Percentiles rank a stretch among this genome's conserved stretches.
Conservation (phyloP, 2,113 vertebrate genomes). For the Gambusia affinis region DNA sequence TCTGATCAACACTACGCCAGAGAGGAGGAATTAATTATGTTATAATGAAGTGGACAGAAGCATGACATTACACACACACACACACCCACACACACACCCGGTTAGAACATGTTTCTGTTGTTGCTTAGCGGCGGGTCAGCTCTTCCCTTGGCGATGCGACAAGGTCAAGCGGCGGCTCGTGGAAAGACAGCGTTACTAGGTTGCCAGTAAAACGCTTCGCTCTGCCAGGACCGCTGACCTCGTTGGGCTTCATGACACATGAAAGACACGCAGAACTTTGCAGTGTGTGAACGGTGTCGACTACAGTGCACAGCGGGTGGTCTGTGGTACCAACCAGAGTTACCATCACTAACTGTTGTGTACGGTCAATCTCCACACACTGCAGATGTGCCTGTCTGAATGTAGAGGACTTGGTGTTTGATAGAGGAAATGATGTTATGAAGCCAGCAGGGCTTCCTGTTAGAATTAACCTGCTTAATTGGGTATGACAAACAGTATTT, state of each 20-base stretch:
- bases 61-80: conserved; percentile 52
- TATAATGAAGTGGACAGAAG: conserved; percentile 42
- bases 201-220: conserved; percentile 60
- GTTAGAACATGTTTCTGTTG: conserved; percentile 23
- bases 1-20: conserved; percentile 8
- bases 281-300: conserved; percentile 43
- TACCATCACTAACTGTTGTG: background rate
- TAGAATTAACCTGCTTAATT: background rate
- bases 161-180: conserved; percentile 67
- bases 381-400: conserved; percentile 16
- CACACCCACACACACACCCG: conserved; percentile 22
- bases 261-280: conserved; percentile 59
- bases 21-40: conserved; percentile 44
- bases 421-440: background rate
- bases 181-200: conserved; percentile 37
- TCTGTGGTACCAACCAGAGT: conserved; percentile 7
- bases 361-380: conserved; percentile 22
- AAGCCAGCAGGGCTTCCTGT: background rate
- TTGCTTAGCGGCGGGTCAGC: conserved; percentile 38
- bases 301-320: conserved; percentile 33
- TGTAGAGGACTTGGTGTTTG: background rate
- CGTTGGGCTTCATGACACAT: conserved; percentile 75
- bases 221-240: conserved; percentile 58
- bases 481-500: background rate
- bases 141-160: conserved; percentile 43